These are phyloP conservation scores for Anabacerthia variegaticeps DNA, from an alignment of 2,797 vertebrate species.

Conservation along the genomic window DNA sequence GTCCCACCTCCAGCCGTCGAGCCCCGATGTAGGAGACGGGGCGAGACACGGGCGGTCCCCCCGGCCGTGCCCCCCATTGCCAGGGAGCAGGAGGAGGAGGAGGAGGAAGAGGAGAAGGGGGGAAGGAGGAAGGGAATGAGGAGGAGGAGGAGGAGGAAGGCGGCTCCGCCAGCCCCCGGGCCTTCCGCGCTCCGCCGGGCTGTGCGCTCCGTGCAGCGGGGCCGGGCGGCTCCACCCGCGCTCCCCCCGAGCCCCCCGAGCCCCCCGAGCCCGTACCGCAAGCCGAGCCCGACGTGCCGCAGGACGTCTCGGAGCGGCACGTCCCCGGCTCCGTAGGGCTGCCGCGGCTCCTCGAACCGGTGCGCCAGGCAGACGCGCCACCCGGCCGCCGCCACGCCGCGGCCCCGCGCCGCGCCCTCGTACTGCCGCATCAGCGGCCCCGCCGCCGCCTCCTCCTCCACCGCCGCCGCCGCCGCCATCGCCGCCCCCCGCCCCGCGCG, in stretches of 20 bases:
- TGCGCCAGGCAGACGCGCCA: slow-evolving; percentile 94
- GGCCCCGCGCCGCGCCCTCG: slow-evolving; percentile 81
- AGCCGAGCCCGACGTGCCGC: slow-evolving; percentile 84
- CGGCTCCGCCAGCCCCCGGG: neutral
- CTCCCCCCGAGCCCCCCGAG: no score
- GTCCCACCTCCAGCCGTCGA: no score
- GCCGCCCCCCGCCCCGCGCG: neutral
- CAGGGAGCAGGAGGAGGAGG: no score
- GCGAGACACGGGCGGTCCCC: no score
- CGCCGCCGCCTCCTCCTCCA: neutral
- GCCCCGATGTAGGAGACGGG: no score
- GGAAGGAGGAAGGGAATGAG: no score
- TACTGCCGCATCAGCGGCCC: slow-evolving; percentile 84
- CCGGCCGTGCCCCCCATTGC: no score
- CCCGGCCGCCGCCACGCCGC: slow-evolving; percentile 83
- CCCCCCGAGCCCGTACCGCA: slow-evolving; percentile 80
- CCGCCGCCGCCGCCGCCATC: neutral
- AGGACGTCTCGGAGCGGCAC: slow-evolving; percentile 83
- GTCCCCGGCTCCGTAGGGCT: slow-evolving; percentile 88
- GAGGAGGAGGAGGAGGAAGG: no score
- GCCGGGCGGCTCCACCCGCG: neutral
- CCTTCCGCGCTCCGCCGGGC: no score
- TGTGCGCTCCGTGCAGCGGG: no score
- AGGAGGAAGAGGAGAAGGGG: no score
- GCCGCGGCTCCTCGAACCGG: slow-evolving; percentile 91